A percentile compares a stretch with the other conserved stretches of the same genome.
phyloP scores from a whole-genome alignment of 2,888 invertebrate genomes.

The Dynastes tityus region DNA sequence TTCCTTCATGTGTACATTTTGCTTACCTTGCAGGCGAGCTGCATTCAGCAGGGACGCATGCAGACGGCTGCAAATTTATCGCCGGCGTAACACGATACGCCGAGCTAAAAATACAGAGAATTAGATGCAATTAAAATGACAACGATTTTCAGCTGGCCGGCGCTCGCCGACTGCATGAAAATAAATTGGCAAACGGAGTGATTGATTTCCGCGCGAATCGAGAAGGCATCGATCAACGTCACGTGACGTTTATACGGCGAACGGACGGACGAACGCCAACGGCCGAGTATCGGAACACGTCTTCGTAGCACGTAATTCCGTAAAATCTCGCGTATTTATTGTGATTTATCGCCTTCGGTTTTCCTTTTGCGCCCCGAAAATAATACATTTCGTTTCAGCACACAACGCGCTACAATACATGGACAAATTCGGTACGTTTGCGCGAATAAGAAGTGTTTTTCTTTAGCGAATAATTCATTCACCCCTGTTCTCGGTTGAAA shows the following conservation, averaged over 20 bases:
- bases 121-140: slow-evolving; percentile 40
- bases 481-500: background rate
- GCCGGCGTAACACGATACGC: slow-evolving; percentile 27
- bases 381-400: background rate
- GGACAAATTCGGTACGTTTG: too few species aligned
- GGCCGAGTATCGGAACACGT: background rate
- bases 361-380: background rate
- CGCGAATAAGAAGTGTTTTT: background rate
- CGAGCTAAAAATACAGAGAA: slow-evolving; percentile 31
- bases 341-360: slow-evolving; percentile 27
- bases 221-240: slow-evolving; percentile 31
- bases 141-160: slow-evolving; percentile 28
- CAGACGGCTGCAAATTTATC: slow-evolving; percentile 28
- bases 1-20: background rate
- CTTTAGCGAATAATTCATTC: slow-evolving; percentile 15
- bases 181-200: slow-evolving; percentile 36
- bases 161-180: slow-evolving; percentile 21
- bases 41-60: slow-evolving; percentile 11
- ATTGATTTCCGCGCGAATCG: slow-evolving; percentile 33
- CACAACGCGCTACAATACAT: background rate
- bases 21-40: background rate
- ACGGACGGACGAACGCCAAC: background rate
- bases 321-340: slow-evolving; percentile 27
- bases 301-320: slow-evolving; percentile 8
- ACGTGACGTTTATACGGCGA: slow-evolving; percentile 26